phyloP scores from a whole-genome alignment of 2,797 vertebrate species.

The Huso huso region DNA sequence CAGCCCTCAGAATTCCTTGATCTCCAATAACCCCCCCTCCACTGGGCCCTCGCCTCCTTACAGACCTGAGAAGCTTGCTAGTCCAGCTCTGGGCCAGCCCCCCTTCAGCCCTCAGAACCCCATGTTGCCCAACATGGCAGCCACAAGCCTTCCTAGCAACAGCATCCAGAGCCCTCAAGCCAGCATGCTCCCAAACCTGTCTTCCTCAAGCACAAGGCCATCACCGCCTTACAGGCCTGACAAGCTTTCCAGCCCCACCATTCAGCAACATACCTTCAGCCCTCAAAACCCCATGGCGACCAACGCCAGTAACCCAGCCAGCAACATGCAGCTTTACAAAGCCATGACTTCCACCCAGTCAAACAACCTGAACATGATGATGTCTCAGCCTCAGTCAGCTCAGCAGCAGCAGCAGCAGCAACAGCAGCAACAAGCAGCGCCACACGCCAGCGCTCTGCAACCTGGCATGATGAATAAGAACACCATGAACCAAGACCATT shows the following conservation, averaged over 20 bases:
- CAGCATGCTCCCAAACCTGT: conserved; percentile 54
- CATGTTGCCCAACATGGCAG: conserved; percentile 54
- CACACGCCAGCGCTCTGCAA: conserved; percentile 38
- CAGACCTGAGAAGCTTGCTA: conserved; percentile 63
- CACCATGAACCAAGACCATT: conserved; percentile 56
- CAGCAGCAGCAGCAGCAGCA: too few species aligned
- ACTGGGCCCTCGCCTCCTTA: conserved; percentile 62
- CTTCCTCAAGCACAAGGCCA: conserved; percentile 54
- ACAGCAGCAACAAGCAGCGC: conserved; percentile 38
- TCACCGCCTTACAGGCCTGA: conserved; percentile 68
- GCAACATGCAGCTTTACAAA: conserved; percentile 45
- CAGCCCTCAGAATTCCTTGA: conserved; percentile 60
- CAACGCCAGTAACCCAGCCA: conserved; percentile 42
- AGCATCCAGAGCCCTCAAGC: conserved; percentile 63
- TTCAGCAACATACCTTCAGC: conserved; percentile 65
- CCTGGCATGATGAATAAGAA: conserved; percentile 45
- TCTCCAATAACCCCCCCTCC: conserved; percentile 50
- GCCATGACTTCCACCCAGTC: conserved; percentile 54
- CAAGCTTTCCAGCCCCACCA: conserved; percentile 61
- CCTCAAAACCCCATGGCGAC: conserved; percentile 58
- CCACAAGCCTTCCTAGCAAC: conserved; percentile 44
- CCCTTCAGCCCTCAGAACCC: conserved; percentile 66
- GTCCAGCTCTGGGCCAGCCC: conserved; percentile 63
- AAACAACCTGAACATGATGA: conserved; percentile 54
- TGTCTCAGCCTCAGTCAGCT: conserved; percentile 47